Percentiles rank a stretch among this genome's conserved stretches.
These are phyloP conservation scores for Cephus pygmeus DNA, from an alignment of 2,888 invertebrate species.

Conservation along the genomic window DNA sequence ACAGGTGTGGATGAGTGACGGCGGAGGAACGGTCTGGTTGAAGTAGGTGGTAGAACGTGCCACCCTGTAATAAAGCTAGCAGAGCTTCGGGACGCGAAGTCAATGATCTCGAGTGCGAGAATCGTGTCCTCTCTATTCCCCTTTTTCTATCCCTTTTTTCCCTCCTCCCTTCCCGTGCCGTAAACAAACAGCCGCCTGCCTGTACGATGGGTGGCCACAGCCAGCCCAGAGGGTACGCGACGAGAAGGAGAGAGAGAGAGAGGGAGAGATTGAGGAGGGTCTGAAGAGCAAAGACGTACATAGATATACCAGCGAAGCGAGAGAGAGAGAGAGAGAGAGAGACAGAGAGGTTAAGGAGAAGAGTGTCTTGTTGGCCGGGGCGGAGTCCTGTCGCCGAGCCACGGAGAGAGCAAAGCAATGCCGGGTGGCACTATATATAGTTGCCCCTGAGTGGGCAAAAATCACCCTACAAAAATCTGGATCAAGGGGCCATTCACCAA, in stretches of 20 bases:
- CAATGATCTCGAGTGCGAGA: neutral
- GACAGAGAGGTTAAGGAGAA: slow-evolving; percentile 3
- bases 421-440: slow-evolving; percentile 44
- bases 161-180: neutral
- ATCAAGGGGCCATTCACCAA: slow-evolving; percentile 56
- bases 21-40: neutral
- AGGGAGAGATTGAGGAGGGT: slow-evolving; percentile 15
- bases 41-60: neutral
- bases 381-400: neutral
- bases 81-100: neutral
- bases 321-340: slow-evolving; percentile 2
- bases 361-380: neutral
- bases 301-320: neutral
- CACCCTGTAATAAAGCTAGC: neutral
- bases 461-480: slow-evolving; percentile 54
- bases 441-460: slow-evolving; percentile 52
- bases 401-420: slow-evolving; percentile 29
- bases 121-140: neutral
- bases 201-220: neutral
- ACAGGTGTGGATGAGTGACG: neutral
- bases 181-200: slow-evolving; percentile 7
- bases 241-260: neutral
- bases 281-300: too few relatives aligned
- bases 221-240: neutral
- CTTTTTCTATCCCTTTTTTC: neutral